Base-by-base conservation (phyloP, 2,113 vertebrate genomes). In the Plecturocebus donacophilus region DNA sequence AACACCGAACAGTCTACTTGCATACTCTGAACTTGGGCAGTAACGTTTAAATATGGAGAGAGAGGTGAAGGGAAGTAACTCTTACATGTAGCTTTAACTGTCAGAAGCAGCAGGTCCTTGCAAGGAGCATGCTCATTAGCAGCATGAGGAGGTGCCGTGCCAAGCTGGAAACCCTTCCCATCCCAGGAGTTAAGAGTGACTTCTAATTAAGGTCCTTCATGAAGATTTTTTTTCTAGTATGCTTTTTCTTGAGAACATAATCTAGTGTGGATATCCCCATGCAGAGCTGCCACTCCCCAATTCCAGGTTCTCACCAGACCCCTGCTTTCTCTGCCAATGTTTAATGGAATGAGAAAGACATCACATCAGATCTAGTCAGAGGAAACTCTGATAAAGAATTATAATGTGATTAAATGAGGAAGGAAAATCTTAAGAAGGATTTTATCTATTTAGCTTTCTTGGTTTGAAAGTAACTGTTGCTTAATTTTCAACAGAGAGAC, bases 101-200 rank as follows among this genome's bases (percentile, higher is more conserved):
- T 42, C 81, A 91, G 30, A 61, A 93, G 0, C 73, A 92, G 75
- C 21, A 3, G 47, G 8, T 2, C 76, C 83, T 0, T 83, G 81
- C 77, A 84, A 94, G 94, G 87, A 90, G 94, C 89, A 93, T 40
- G 80, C 91, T 97, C 91, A 90, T 97, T 96, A 97, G 91, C 96
- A 97, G 90, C 77, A 94, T 88, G 88, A 96, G 85, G 94, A 95
- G 58, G 17, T 71, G 42, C 7, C 52, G 25, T 5, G 81, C 93
- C 40, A 95, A 76, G 75, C 38, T 58, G 23, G 81, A 79, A 96
- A 84, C 38, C 49, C 66, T 70, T 97, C 81, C 88, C 96, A 95
- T 45, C 75, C 85, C 70, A 96, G 79, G 91, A 97, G 81, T 88
- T 71, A 81, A 56, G 49, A 95, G 70, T 70, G 96, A 97, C 89